Evolutionary conservation across 2,797 vertebrate genomes (phyloP), one percentile per base, ranked within the genome.

Genomic region (Epinephelus awoara): DNA sequence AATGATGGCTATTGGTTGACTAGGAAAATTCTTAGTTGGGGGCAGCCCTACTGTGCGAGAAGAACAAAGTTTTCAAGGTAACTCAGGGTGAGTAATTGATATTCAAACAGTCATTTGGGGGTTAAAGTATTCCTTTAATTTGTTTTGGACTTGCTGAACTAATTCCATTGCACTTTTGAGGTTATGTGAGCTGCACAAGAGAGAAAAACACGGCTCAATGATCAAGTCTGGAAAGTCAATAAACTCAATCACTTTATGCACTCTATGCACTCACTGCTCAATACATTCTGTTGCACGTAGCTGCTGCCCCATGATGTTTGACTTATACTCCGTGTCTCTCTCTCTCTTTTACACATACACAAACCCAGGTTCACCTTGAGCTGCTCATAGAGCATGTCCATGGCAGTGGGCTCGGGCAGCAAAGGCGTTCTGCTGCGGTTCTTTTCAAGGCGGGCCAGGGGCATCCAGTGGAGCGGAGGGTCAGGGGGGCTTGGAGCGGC

Each of bases 371-470:
- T 86, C 67, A 95, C 95, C 94, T 92, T 93, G 47, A 95, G 90
- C 85, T 93, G 91, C 44, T 93, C 92, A 5, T 89, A 94, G 17
- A 96, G 94, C 77, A 89, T 91, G 77, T 96, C 95, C 87, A 95
- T 92, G 67, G 94, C 95, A 0, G 95, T 95, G 75, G 94, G 95
- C 79, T 95, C 94, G 0, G 94, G 94, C 70, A 94, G 90, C 29
- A 95, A 85, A 18, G 92, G 91, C 2, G 92, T 93, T 74, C 92
- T 89, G 84, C 87, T 92, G 56, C 92, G 91, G 87, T 94, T 93
- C 89, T 92, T 93, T 68, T 96, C 94, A 79, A 96, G 85, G 1
- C 89, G 93, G 46, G 81, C 77, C 40, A 96, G 80, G 12, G 94
- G 85, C 23, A 90, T 89, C 96, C 96, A 96, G 80, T 93, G 95